Base-by-base conservation (phyloP, 2,888 invertebrate genomes). In the Apotomis capreana region DNA sequence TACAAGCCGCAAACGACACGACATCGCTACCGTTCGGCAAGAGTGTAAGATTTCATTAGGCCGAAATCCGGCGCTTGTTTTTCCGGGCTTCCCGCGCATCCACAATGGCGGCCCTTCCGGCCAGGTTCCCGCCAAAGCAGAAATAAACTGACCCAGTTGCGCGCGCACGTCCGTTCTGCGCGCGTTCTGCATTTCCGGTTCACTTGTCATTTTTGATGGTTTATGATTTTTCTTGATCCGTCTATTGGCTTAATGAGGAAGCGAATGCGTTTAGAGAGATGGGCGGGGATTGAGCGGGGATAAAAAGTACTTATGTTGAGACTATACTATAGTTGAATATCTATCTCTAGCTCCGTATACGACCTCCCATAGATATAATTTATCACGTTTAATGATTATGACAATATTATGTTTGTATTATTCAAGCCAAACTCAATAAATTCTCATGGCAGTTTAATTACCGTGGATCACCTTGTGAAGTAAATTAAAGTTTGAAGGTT, bases 101-200 rank as follows among this genome's bases (percentile, higher is more conserved):
- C 87, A 92, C 92, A 92, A 92, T 92, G 91, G 91, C 89, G 90
- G 81, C 89, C 85, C 86, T 91, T 93, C 92, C 92, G 93, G 92
- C 90, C 91, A 88, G 89, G 90, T 91, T 93, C 92, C 91, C 92
- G 92, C 92, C 93, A 91, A 92, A 92, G 89, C 91, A 90, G 91
- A 92, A 93, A 93, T 93, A 93, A 89, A 86, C 89, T 92, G 92
- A 92, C 92, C 92, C 84, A 93, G 88, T 91, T 93, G 86, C 89
- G 87, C 84, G 83, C 79, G 79, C 88, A 87, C 89, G 89, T 91
- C 92, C 91, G 90, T 87, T 84, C 82, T 75, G 81, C 81, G 83
- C 86, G 80, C 87, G 84, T 87, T 87, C 88, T 91, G 92, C 92
- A 92, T 92, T 92, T 93, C 92, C 92, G 92, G 89, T 88, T 84